Evolutionary conservation across 2,888 invertebrate genomes (phyloP), one percentile per base, ranked within the genome.

Genomic region (Augiades crinisus): DNA sequence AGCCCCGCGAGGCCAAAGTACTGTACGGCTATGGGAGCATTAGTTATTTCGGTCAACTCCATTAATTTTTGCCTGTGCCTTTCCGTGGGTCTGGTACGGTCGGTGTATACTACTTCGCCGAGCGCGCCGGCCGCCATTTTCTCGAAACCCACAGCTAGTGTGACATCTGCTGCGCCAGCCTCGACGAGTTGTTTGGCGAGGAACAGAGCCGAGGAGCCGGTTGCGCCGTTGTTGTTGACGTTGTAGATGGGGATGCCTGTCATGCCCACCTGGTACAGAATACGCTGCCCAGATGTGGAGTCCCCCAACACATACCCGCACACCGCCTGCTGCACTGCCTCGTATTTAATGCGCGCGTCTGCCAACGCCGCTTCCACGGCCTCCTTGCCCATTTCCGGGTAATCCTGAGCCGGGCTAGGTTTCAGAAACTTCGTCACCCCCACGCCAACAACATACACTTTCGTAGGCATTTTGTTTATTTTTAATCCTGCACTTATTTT

Each of bases 391-490:
- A 99, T 94, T 63, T 98, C 95, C 0, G 99, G 99, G 78, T 99
- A 99, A 81, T 99, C 99, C 67, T 94, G 93, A 63, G 95, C 92
- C 43, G 94, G 91, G 44, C 96, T 98, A 38, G 99, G 99, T 82
- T 99, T 99, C 71, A 97, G 95, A 86, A 99, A 99, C 92, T 98
- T 98, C 57, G 98, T 98, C 98, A 99, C 99, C 59, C 98, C 98
- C 62, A 98, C 98, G 59, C 99, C 99, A 68, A 98, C 92, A 47
- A 98, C 97, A 82, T 92, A 99, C 46, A 98, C 97, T 82, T 91
- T 90, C 74, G 74, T 84, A 83, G 76, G 69, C 88, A 89, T 89
- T 80, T 72, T 82, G 65, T 0, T n/a, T n/a, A n/a, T n/a, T n/a
- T n/a, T n/a, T n/a, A n/a, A n/a, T n/a, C n/a, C n/a, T n/a, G n/a